Base-by-base conservation (phyloP, 2,888 invertebrate species). In the Agriopis aurantiaria region DNA sequence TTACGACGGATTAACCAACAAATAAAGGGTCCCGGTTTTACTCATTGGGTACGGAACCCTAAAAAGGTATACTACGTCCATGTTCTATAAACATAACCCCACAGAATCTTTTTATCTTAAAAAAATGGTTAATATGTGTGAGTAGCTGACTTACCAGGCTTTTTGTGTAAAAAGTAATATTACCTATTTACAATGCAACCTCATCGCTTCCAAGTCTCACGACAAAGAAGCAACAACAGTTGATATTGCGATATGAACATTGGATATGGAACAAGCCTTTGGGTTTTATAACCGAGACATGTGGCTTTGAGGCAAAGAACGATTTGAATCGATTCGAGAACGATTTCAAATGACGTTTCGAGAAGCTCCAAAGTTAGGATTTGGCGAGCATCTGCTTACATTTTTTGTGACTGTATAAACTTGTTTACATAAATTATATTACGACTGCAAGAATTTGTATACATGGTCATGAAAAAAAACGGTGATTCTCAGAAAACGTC, bases 221-320 rank as follows among this genome's bases (percentile, higher is more conserved):
- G 41, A 67, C 55, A 62, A 68, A 69, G 63, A 40, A 65, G 69
- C 43, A 33, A 67, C 23, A 55, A 1, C 23, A 55, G 0, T 40
- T 48, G 69, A 68, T 65, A 64, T 72, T 59, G 61, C 61, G 55
- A 58, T 51, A 45, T 8, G 53, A 62, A 46, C 53, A 46, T 62
- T 45, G 43, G 53, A 53, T 58, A 58, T 58, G 68, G 45, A 64
- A 60, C 59, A 51, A 68, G 43, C 10, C 60, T 61, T 57, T 51
- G 61, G 49, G 48, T 49, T 76, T 70, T 72, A 70, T 68, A 68
- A 33, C 70, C 33, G 55, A 51, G 64, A 69, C 77, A 76, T 75
- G 66, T 75, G 75, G 69, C 68, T 72, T 73, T 69, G 74, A 69
- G 68, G 68, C 74, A 72, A 71, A 73, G 71, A 73, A 58, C 60